Evolutionary conservation across 2,113 vertebrate genomes (phyloP).

Genomic region (Australoheros scitulus): DNA sequence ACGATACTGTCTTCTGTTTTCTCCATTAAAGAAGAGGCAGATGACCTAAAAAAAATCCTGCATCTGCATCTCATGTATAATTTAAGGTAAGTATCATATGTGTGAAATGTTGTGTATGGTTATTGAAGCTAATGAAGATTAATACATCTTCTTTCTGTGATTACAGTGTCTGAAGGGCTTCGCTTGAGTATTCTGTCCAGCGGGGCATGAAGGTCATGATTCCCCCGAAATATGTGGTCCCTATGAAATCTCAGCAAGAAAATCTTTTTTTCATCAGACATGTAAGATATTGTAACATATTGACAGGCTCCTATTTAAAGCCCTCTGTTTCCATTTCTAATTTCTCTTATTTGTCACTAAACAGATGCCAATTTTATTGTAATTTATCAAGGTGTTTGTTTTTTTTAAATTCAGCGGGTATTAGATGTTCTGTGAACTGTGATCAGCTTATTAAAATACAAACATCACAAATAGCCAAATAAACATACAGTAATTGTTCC

Average conservation of each 20-base stretch:
- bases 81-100: background rate
- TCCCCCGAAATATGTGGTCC: background rate
- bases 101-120: background rate
- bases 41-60: background rate
- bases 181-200: background rate
- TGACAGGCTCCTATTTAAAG: background rate
- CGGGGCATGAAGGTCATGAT: background rate
- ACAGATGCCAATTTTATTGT: background rate
- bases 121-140: background rate
- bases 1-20: background rate
- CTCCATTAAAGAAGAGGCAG: conserved; percentile 35
- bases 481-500: background rate
- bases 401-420: background rate
- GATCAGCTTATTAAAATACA: background rate
- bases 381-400: background rate
- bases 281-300: conserved; percentile 28
- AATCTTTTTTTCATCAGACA: background rate
- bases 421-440: background rate
- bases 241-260: background rate
- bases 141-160: background rate
- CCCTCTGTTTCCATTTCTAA: background rate
- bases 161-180: conserved; percentile 21
- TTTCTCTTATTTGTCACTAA: background rate
- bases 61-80: background rate
- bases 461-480: background rate